Conservation (phyloP, 2,888 invertebrate genomes). For the Oligia strigilis region DNA sequence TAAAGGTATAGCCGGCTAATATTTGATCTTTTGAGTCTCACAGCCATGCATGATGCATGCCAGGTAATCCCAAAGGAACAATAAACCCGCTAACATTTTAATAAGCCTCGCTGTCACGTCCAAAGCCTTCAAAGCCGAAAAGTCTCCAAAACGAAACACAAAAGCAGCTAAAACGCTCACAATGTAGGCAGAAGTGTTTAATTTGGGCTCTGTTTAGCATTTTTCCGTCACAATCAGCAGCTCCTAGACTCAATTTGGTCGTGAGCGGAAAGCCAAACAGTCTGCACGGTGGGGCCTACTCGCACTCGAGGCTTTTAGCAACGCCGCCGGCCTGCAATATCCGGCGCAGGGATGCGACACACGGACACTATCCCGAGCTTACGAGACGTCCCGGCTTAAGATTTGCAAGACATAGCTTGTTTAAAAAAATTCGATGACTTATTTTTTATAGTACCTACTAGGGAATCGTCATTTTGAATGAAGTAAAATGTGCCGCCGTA, state of each 20-base stretch:
- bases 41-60: conserved; percentile 8
- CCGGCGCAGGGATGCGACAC: conserved; percentile 60
- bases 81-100: conserved; percentile 41
- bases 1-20: not conserved
- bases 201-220: conserved; percentile 70
- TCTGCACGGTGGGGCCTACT: conserved; percentile 29
- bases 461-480: not conserved
- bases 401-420: not conserved
- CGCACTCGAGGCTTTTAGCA: conserved; percentile 49
- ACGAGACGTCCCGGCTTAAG: not conserved
- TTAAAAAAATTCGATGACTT: not conserved
- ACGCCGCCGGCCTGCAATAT: conserved; percentile 61
- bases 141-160: conserved; percentile 47
- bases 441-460: conserved; percentile 1
- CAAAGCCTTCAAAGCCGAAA: conserved; percentile 49
- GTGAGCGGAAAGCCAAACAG: conserved; percentile 69
- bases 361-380: conserved; percentile 16
- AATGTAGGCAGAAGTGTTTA: conserved; percentile 56
- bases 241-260: conserved; percentile 69
- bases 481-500: no score
- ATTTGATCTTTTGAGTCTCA: not conserved
- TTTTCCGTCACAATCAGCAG: conserved; percentile 67
- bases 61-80: conserved; percentile 6
- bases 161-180: conserved; percentile 50
- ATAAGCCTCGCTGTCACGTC: conserved; percentile 29